These are phyloP conservation scores for Tinamus guttatus DNA, from an alignment of 2,113 vertebrate genomes.

Conservation along the genomic window DNA sequence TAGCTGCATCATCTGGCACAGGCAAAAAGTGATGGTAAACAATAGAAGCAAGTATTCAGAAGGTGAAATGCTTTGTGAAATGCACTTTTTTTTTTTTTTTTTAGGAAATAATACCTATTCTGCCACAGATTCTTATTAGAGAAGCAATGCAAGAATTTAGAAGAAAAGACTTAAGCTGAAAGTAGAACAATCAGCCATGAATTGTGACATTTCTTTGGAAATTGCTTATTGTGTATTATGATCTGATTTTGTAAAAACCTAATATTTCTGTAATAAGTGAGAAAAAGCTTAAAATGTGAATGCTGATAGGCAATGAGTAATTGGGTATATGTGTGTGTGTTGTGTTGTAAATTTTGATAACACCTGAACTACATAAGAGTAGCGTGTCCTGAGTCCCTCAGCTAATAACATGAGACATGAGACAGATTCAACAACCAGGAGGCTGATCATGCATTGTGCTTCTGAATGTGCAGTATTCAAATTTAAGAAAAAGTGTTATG, in stretches of 20 bases:
- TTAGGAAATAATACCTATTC: neutral
- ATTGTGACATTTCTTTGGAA: neutral
- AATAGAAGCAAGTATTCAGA: neutral
- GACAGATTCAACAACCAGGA: neutral
- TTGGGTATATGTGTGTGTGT: neutral
- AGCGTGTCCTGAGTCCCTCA: neutral
- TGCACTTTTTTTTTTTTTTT: neutral
- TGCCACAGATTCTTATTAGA: neutral
- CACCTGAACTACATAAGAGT: neutral
- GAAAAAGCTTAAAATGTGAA: neutral
- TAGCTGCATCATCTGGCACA: neutral
- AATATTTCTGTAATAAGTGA: neutral
- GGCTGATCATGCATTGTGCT: fast-evolving
- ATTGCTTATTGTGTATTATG: neutral
- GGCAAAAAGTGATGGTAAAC: neutral
- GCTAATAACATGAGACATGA: fast-evolving
- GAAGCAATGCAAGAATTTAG: neutral
- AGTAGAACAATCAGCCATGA: neutral
- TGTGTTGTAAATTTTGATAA: neutral
- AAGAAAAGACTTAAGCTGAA: neutral
- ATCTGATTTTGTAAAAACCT: neutral
- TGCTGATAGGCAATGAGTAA: neutral
- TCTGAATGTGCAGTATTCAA: neutral
- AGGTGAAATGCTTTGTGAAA: neutral
- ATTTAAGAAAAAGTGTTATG: neutral